These are phyloP conservation scores for Zelleria hepariella DNA, from an alignment of 2,888 invertebrate genomes.

Conservation along the genomic window DNA sequence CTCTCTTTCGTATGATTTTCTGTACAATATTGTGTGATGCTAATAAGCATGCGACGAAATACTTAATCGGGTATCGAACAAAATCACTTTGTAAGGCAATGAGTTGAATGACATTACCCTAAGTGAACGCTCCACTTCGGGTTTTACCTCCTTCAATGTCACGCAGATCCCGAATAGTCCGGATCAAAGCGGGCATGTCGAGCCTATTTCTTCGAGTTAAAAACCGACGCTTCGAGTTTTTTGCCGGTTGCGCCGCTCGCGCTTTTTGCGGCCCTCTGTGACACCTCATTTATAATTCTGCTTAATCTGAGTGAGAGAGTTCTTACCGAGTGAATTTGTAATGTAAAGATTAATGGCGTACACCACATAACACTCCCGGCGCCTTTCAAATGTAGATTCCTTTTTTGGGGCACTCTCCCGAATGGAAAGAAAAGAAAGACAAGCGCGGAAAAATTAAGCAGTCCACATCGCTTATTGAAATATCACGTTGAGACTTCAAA, in stretches of 20 bases:
- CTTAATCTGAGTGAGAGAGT: slow-evolving; percentile 68
- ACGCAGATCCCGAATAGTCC: not conserved
- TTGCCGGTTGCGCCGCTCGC: slow-evolving; percentile 48
- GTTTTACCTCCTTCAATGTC: not conserved
- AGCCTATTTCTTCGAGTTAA: slow-evolving; percentile 45
- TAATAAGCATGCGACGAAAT: too few relatives aligned
- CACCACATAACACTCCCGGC: slow-evolving; percentile 37
- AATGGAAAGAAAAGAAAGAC: slow-evolving; percentile 21
- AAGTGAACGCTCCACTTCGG: too few relatives aligned
- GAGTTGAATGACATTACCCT: too few relatives aligned
- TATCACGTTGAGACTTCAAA: slow-evolving; percentile 50
- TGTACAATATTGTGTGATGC: too few relatives aligned
- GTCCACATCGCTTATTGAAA: slow-evolving; percentile 52
- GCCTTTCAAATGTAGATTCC: not conserved
- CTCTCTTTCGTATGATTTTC: too few relatives aligned
- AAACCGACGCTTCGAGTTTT: slow-evolving; percentile 45
- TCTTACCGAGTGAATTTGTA: slow-evolving; percentile 68
- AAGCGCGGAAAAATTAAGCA: slow-evolving; percentile 25
- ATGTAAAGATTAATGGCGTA: slow-evolving; percentile 67
- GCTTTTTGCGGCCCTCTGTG: slow-evolving; percentile 56
- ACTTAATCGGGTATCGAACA: too few relatives aligned
- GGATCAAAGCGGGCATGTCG: slow-evolving; percentile 9
- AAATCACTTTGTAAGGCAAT: too few relatives aligned
- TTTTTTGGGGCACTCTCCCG: slow-evolving; percentile 2
- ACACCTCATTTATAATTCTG: slow-evolving; percentile 70